phyloP scores from a whole-genome alignment of 2,888 invertebrate genomes.

The Opisthograptis luteolata region DNA sequence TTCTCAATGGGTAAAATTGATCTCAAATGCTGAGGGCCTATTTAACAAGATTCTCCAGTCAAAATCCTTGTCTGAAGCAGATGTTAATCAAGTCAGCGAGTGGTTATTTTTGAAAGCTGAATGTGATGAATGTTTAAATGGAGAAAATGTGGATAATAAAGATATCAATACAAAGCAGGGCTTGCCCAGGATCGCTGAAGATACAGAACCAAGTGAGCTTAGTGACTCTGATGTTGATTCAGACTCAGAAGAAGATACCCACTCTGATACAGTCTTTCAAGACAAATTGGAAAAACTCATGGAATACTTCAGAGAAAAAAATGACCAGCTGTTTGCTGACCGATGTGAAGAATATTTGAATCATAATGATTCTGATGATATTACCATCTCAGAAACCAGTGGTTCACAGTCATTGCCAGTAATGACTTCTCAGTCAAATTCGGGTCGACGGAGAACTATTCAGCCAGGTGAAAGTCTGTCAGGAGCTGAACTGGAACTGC shows the following conservation, averaged over 20 bases:
- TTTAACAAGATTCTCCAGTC: conserved; percentile 89
- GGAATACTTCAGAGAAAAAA: conserved; percentile 88
- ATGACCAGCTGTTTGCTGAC: conserved; percentile 86
- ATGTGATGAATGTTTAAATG: conserved; percentile 91
- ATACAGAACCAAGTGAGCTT: conserved; percentile 84
- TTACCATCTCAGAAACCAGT: conserved; percentile 80
- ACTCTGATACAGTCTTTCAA: conserved; percentile 86
- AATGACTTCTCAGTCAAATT: conserved; percentile 78
- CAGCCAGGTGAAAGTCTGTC: conserved; percentile 86
- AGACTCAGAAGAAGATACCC: conserved; percentile 82
- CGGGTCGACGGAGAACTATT: conserved; percentile 83
- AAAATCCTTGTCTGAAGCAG: conserved; percentile 87
- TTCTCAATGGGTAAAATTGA: conserved; percentile 91
- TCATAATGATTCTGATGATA: conserved; percentile 79
- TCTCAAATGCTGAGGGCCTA: conserved; percentile 93
- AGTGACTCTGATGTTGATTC: conserved; percentile 86
- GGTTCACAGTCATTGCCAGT: conserved; percentile 77
- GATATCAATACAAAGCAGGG: conserved; percentile 73
- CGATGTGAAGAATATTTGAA: conserved; percentile 86
- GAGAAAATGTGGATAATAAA: conserved; percentile 78
- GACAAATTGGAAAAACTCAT: conserved; percentile 89
- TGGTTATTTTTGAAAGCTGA: conserved; percentile 95
- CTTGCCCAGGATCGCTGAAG: conserved; percentile 78
- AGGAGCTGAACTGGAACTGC: conserved; percentile 83
- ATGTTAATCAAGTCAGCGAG: conserved; percentile 89